Evolutionary conservation across 2,888 invertebrate genomes (phyloP), one percentile per base, ranked within the genome.

Genomic region (Keiferia lycopersicella): DNA sequence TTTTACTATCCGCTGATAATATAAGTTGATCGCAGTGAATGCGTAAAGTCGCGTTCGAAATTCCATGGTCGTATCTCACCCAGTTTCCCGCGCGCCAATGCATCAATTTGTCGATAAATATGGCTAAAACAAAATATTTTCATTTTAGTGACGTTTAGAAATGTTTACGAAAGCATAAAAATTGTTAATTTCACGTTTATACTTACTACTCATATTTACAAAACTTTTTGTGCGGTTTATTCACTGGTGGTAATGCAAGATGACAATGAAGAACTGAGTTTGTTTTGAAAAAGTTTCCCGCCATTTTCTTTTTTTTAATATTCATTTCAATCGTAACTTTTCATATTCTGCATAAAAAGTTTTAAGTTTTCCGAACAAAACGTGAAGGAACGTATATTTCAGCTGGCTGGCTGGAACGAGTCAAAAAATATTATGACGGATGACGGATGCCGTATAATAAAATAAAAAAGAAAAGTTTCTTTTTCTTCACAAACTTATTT

Each of bases 101-200:
- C 80, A 83, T 83, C 59, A 90, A 70, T 66, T 88, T 88, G 64
- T 83, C 80, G 64, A 91, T 87, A 76, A 80, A 79, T 4, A 71
- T 69, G 30, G 76, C 84, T 82, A 64, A 61, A 72, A 76, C 11
- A 22, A 51, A 41, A 34, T 34, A 34, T 7, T 34, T 34, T 10
- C 1, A 10, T 30, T 6, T 30, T 34, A 34, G 8, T 34, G 10
- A 34, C 10, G 10, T 8, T 1, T 34, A 34, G 1, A 34, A 34
- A 10, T 34, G 8, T 34, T 34, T 34, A 34, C 34, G 8, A 8
- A 34, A 34, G 34, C 34, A 34, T 8, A 4, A 10, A 34, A 34
- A 34, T 34, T 7, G 8, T 34, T 8, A 8, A 8, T 8, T 7
- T 1, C 1, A 34, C 34, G 34, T 41, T 41, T 11, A 41, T 3